Evolutionary conservation across 2,888 invertebrate species (phyloP).

Genomic region (Rambutsinella grinnellia): DNA sequence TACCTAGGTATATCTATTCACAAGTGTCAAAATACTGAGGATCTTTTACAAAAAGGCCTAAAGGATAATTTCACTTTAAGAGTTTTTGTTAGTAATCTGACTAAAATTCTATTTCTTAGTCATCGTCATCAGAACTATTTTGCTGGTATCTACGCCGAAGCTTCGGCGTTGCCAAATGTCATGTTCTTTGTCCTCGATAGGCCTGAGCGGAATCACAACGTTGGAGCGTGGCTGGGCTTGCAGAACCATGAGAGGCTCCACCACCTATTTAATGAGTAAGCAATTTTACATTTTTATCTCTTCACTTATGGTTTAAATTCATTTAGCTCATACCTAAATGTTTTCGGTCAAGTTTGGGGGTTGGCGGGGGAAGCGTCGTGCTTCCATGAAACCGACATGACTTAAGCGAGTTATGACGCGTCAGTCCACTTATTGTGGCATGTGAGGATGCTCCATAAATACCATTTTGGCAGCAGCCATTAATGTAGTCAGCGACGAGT

Average conservation of each 20-base stretch:
- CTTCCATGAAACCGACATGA: conserved; percentile 72
- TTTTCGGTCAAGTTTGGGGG: conserved; percentile 64
- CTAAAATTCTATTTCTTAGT: neutral
- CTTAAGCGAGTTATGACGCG: conserved; percentile 79
- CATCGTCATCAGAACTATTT: conserved; percentile 57
- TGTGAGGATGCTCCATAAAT: conserved; percentile 72
- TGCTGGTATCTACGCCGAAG: conserved; percentile 54
- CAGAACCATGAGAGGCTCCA: conserved; percentile 28
- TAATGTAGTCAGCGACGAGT: conserved; percentile 94
- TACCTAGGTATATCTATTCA: neutral
- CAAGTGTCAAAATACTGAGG: neutral
- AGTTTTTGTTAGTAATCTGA: too few species aligned
- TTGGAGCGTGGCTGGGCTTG: conserved; percentile 54
- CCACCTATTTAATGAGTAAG: conserved; percentile 19
- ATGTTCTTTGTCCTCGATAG: conserved; percentile 58
- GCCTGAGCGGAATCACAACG: conserved; percentile 65
- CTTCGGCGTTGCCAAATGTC: conserved; percentile 60
- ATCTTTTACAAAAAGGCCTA: conserved; percentile 5
- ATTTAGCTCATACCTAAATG: conserved; percentile 51
- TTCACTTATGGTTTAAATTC: neutral
- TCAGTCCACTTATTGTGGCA: conserved; percentile 71
- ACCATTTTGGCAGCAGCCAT: conserved; percentile 74
- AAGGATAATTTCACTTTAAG: conserved; percentile 16
- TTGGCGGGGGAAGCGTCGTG: conserved; percentile 62
- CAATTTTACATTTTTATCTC: neutral